These are phyloP conservation scores for Rostratula benghalensis DNA, from an alignment of 2,113 vertebrate species.

Conservation along the genomic window DNA sequence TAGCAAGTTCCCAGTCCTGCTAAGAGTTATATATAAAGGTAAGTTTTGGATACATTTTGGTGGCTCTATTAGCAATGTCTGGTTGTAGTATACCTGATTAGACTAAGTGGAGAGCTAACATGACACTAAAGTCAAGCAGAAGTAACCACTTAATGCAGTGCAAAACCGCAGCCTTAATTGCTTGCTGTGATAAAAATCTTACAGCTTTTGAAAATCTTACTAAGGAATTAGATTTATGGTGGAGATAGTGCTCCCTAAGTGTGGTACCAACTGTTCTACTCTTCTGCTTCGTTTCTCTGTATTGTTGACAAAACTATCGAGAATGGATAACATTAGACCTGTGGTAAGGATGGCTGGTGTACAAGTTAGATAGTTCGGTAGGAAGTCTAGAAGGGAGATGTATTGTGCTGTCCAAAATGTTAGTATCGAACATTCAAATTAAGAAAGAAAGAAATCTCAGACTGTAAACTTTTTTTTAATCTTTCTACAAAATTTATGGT, in stretches of 20 bases:
- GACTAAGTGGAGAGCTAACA: neutral
- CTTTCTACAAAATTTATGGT: neutral
- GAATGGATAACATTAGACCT: neutral
- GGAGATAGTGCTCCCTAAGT: neutral
- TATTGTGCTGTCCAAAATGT: neutral
- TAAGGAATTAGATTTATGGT: neutral
- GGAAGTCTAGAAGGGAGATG: neutral
- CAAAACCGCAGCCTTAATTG: neutral
- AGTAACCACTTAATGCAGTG: neutral
- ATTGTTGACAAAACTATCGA: neutral
- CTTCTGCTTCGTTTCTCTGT: fast-evolving
- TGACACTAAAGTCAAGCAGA: neutral
- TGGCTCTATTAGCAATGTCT: neutral
- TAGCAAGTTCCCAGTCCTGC: neutral
- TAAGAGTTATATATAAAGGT: neutral
- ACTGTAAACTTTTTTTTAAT: neutral
- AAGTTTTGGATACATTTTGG: neutral
- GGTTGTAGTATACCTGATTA: neutral
- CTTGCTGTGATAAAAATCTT: neutral
- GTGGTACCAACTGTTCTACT: neutral
- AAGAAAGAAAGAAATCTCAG: neutral
- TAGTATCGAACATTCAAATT: neutral
- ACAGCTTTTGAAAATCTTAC: neutral
- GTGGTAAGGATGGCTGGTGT: neutral
- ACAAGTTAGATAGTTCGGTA: neutral